These are phyloP conservation scores for Danio jaintianensis DNA, from an alignment of 2,797 vertebrate species.

Conservation along the genomic window DNA sequence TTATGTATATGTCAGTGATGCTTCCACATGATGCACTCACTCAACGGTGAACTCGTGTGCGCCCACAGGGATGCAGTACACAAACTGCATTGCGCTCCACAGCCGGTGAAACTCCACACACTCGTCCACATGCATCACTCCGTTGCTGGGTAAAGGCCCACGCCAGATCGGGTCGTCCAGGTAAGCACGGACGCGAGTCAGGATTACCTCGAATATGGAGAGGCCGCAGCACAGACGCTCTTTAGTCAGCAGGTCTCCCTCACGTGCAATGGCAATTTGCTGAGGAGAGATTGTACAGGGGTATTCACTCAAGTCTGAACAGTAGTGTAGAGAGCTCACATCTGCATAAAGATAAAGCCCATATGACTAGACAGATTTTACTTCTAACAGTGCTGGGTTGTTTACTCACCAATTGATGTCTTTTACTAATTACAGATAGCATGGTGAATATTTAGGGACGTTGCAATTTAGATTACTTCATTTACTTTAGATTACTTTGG, in stretches of 20 bases:
- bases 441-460: too few species aligned
- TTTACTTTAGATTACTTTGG: too few species aligned
- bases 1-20: too few species aligned
- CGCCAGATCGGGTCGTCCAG: slow-evolving; percentile 97
- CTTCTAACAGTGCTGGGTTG: too few species aligned
- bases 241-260: slow-evolving; percentile 96
- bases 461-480: too few species aligned
- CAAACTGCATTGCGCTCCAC: slow-evolving; percentile 99
- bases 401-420: too few species aligned
- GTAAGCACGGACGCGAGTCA: slow-evolving; percentile 90
- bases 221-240: slow-evolving; percentile 96
- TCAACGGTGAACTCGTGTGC: slow-evolving; percentile 97
- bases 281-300: slow-evolving; percentile 61
- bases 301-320: neutral
- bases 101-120: slow-evolving; percentile 97
- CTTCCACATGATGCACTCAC: slow-evolving; percentile 76
- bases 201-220: slow-evolving; percentile 99
- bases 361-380: too few species aligned
- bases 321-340: neutral
- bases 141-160: slow-evolving; percentile 93
- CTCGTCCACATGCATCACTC: slow-evolving; percentile 98
- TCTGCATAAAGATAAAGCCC: neutral
- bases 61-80: slow-evolving; percentile 98
- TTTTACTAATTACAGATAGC: too few species aligned
- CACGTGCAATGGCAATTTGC: slow-evolving; percentile 98